Evolutionary conservation across 1,140 invertebrate genomes (phyloP), one percentile per base, ranked within the genome.

Genomic region (Campoletis sonorensis): DNA sequence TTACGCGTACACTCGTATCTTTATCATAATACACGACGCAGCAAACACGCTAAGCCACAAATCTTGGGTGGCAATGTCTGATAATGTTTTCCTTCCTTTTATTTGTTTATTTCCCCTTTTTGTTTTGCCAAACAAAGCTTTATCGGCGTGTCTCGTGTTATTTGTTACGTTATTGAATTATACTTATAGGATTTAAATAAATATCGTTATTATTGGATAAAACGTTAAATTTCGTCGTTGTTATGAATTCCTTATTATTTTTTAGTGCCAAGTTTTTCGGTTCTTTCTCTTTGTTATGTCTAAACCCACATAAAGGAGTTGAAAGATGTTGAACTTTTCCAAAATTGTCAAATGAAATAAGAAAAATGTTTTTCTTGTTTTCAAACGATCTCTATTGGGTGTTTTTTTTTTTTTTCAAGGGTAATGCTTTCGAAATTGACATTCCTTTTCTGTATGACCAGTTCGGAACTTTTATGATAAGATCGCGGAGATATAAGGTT

Each of bases 1-100:
- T 86, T 93, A 79, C 92, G 92, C 79, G 92, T 93, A 75, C 92
- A 93, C 85, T 91, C 92, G 82, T 93, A 92, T 80, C 89, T 93
- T 40, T 93, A 93, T 85, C 92, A 92, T 82, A 92, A 92, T 71
- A 85, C 90, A 8, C 91, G 90, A 70, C 87, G 91, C 58, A 89
- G 90, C 78, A 92, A 92, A 84, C 87, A 87, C 77, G 86, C 85
- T 16, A 90, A 89, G 54, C 82, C 84, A 37, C 82, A 87, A 27
- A 68, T 90, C 40, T 77, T 87, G 0, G 81, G 83, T 27, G 86
- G 84, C 16, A 84, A 80, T 37, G 54, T 73, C 40, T 33, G 18
- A 27, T 40, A 23, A 54, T 49, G 40, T 80, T 75, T 40, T 4
- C 40, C 40, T 11, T 45, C 40, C 2, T 45, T 13, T 45, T 45